Evolutionary conservation across 2,113 vertebrate species (phyloP).

Genomic region (Zosterops japonicus): DNA sequence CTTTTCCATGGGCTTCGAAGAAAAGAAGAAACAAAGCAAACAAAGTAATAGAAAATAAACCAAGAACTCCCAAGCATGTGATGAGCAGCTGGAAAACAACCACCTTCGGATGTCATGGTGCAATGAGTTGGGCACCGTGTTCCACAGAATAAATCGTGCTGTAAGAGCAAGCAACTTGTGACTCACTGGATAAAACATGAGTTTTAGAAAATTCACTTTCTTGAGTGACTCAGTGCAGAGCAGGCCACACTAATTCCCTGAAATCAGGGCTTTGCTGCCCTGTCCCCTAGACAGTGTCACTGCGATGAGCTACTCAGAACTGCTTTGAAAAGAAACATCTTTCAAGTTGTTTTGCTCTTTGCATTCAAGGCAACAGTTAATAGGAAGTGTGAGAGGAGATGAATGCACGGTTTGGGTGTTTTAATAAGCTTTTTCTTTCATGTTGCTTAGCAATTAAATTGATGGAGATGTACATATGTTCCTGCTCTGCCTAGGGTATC

Average conservation of each 20-base stretch:
- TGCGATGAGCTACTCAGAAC: neutral
- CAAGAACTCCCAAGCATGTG: accelerated
- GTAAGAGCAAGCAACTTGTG: neutral
- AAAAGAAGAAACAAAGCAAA: neutral
- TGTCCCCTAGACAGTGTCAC: neutral
- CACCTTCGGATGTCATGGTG: neutral
- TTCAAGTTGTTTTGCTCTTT: neutral
- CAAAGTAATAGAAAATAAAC: neutral
- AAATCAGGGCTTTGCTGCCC: neutral
- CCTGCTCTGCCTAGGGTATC: neutral
- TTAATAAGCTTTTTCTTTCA: neutral
- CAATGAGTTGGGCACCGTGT: neutral
- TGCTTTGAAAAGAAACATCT: neutral
- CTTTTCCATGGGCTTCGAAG: accelerated
- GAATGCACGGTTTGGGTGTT: neutral
- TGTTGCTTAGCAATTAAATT: neutral
- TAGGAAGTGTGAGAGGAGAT: accelerated
- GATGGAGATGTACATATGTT: neutral
- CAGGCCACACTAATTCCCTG: neutral
- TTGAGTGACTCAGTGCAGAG: neutral
- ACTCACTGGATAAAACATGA: neutral
- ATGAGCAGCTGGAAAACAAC: neutral
- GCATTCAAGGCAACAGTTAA: neutral
- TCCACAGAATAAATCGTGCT: neutral
- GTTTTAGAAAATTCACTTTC: neutral